Evolutionary conservation across 2,888 invertebrate genomes (phyloP).

Genomic region (Hermaeophaga mercurialis): DNA sequence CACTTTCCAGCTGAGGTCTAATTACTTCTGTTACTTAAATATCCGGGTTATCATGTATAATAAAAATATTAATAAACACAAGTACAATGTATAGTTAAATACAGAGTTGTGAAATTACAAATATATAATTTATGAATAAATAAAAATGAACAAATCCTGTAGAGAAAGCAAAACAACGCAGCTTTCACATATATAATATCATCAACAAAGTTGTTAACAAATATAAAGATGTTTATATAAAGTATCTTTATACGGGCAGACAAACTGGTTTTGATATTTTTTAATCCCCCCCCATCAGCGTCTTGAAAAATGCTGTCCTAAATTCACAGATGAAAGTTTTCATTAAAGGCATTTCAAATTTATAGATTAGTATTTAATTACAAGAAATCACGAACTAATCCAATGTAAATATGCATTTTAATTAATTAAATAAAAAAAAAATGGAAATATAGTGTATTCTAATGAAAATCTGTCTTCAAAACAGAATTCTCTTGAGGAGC

Average conservation of each 20-base stretch:
- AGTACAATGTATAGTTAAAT: too few species aligned
- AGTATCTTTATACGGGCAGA: background rate
- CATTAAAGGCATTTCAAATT: background rate
- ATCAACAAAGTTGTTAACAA: conserved; percentile 18
- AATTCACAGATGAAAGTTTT: conserved; percentile 32
- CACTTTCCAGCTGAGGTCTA: too few species aligned
- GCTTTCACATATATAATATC: conserved; percentile 33
- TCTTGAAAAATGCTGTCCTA: conserved; percentile 29
- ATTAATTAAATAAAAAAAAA: too few species aligned
- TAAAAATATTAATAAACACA: too few species aligned
- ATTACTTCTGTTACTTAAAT: too few species aligned
- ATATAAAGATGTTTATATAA: conserved; percentile 23
- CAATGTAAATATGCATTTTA: too few species aligned
- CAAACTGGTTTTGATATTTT: conserved; percentile 30
- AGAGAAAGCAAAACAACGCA: conserved; percentile 33
- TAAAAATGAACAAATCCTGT: conserved; percentile 13
- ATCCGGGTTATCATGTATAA: too few species aligned
- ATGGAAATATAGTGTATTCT: too few species aligned
- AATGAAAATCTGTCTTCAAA: too few species aligned
- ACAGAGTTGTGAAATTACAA: conserved; percentile 16
- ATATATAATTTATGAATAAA: conserved; percentile 12
- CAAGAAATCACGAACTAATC: conserved; percentile 1
- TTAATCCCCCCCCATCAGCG: too few species aligned
- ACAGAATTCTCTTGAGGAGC: too few species aligned
- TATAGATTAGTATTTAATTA: background rate